A percentile compares a stretch with the other conserved stretches of the same genome.
Evolutionary conservation across 2,113 vertebrate genomes (phyloP).

Genomic region (Lycaon pictus): DNA sequence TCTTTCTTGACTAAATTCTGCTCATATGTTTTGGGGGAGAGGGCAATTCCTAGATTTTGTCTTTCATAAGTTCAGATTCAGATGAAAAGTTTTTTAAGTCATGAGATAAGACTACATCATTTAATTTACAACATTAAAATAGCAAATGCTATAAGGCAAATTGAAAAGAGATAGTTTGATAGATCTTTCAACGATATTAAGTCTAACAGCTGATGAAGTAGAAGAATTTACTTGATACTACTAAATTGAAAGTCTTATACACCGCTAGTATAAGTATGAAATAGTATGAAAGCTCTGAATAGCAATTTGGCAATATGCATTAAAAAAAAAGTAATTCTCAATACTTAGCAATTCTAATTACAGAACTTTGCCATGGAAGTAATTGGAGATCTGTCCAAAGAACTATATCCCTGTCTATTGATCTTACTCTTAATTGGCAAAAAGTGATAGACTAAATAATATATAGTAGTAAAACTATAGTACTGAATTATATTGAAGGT

Average conservation of each 20-base stretch:
- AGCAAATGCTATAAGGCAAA: background rate
- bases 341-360: background rate
- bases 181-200: background rate
- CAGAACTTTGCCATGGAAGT: background rate
- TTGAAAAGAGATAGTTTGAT: background rate
- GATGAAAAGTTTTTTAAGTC: background rate
- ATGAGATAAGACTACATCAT: background rate
- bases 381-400: background rate
- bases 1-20: background rate
- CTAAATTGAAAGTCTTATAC: background rate
- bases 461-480: background rate
- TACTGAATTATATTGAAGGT: background rate
- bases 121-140: slow-evolving; percentile 11
- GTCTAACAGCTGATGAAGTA: background rate
- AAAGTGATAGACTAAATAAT: background rate
- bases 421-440: background rate
- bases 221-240: background rate
- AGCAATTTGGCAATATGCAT: background rate
- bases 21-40: background rate
- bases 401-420: background rate
- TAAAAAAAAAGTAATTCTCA: slow-evolving; percentile 8
- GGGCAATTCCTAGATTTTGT: background rate
- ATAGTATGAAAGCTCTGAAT: background rate
- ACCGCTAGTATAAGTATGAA: background rate
- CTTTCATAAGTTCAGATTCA: background rate